A percentile compares a stretch with the other conserved stretches of the same genome.
Conservation (phyloP, 2,797 vertebrate species). For the Alosa sapidissima region DNA sequence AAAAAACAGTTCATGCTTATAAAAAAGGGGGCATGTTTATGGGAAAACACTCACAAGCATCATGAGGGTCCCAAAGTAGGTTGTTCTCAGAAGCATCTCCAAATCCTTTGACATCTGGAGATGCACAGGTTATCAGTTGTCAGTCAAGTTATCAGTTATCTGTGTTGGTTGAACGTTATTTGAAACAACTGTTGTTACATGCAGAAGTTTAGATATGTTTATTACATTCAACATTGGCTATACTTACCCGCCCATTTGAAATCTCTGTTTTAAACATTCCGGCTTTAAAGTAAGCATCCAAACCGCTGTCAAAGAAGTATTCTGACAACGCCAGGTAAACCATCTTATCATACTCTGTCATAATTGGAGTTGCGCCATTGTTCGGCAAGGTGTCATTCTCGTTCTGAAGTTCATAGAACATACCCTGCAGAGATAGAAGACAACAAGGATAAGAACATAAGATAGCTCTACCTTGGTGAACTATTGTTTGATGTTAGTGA, state of each 20-base stretch:
- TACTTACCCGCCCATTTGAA: conserved; percentile 79
- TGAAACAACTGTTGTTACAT: background rate
- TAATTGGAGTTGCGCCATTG: conserved; percentile 76
- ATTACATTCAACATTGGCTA: background rate
- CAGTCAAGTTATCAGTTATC: background rate
- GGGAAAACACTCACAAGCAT: conserved; percentile 77
- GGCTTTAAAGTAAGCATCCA: conserved; percentile 85
- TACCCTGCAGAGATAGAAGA: conserved; percentile 68
- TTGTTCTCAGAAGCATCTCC: conserved; percentile 87
- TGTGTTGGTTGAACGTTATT: background rate
- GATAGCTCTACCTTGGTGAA: background rate
- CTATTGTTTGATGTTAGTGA: background rate
- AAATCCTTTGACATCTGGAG: conserved; percentile 88
- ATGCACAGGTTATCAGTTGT: conserved; percentile 10
- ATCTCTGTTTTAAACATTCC: conserved; percentile 81
- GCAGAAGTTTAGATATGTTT: background rate
- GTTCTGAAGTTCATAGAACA: conserved; percentile 81
- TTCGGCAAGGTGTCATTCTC: conserved; percentile 75
- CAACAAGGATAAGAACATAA: background rate
- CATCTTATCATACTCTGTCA: conserved; percentile 87
- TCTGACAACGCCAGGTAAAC: conserved; percentile 93
- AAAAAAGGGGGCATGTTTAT: background rate
- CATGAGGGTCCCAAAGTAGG: conserved; percentile 88
- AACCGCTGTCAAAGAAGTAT: conserved; percentile 92
- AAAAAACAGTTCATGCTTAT: background rate